phyloP scores from a whole-genome alignment of 2,797 vertebrate genomes.

The Phataginus tetradactyla region DNA sequence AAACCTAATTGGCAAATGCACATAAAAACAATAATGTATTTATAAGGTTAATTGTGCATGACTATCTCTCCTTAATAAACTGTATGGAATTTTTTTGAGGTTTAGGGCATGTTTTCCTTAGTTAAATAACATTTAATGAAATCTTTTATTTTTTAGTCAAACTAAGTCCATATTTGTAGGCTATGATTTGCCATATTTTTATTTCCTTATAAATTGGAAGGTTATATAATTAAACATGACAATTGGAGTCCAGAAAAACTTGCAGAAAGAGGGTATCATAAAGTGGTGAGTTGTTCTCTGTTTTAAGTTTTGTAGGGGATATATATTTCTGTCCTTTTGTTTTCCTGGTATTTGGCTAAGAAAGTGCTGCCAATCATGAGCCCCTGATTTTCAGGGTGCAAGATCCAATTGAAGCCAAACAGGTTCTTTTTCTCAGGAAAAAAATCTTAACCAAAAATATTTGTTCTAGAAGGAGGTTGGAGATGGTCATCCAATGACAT shows the following conservation, averaged over 20 bases:
- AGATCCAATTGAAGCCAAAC: background rate
- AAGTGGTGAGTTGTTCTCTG: background rate
- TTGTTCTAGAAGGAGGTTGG: background rate
- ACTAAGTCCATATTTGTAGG: conserved; percentile 24
- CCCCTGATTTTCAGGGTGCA: background rate
- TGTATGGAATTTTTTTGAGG: conserved; percentile 52
- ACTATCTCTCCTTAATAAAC: conserved; percentile 63
- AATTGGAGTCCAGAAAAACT: background rate
- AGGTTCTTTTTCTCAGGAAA: background rate
- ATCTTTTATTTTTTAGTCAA: conserved; percentile 29
- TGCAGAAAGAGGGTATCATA: background rate
- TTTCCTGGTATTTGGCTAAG: background rate
- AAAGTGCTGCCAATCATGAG: background rate
- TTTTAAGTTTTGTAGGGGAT: background rate
- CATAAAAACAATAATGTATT: conserved; percentile 60
- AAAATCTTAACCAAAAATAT: background rate
- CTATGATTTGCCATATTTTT: background rate
- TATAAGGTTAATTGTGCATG: conserved; percentile 57
- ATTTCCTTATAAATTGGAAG: conserved; percentile 2
- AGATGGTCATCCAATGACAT: background rate
- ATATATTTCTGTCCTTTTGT: background rate
- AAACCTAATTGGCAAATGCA: conserved; percentile 63
- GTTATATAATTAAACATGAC: conserved; percentile 45
- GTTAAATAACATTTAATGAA: conserved; percentile 59
- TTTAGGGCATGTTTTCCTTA: conserved; percentile 62